Conservation (phyloP, 2,888 invertebrate species). For the Mylabris sibirica region DNA sequence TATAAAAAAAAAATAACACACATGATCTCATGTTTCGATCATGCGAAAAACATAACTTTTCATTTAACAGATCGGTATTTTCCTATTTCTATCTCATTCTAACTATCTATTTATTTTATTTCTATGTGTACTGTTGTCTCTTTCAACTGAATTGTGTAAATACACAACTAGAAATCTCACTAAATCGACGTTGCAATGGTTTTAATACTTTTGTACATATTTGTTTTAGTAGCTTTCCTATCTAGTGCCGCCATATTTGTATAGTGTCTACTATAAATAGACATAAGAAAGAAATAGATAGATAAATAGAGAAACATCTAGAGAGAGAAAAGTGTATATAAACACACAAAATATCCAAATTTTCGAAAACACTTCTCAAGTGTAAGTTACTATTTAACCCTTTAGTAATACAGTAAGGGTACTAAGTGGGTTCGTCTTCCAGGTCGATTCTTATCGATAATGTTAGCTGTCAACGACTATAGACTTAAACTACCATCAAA, state of each 20-base stretch:
- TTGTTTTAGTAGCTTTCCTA: conserved; percentile 54
- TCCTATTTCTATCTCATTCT: neutral
- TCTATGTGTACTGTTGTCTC: neutral
- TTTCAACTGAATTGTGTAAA: conserved; percentile 11
- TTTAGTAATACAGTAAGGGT: too few species aligned
- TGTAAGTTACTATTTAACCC: too few species aligned
- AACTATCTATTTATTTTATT: neutral
- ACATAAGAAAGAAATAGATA: neutral
- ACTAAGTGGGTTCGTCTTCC: too few species aligned
- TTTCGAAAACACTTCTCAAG: too few species aligned
- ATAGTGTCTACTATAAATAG: conserved; percentile 32
- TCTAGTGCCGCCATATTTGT: conserved; percentile 54
- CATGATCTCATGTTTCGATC: neutral
- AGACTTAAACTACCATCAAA: too few species aligned
- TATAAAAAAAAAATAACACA: neutral
- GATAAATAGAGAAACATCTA: neutral
- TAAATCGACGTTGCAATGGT: conserved; percentile 51
- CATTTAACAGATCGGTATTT: conserved; percentile 50
- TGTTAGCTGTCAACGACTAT: too few species aligned
- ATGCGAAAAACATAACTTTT: conserved; percentile 48
- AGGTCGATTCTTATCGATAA: too few species aligned
- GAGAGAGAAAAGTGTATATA: neutral
- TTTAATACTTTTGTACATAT: conserved; percentile 59
- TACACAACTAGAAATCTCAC: conserved; percentile 46
- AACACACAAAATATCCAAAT: neutral